phyloP scores from a whole-genome alignment of 2,888 invertebrate species.

The Chloroclystis v-ata region DNA sequence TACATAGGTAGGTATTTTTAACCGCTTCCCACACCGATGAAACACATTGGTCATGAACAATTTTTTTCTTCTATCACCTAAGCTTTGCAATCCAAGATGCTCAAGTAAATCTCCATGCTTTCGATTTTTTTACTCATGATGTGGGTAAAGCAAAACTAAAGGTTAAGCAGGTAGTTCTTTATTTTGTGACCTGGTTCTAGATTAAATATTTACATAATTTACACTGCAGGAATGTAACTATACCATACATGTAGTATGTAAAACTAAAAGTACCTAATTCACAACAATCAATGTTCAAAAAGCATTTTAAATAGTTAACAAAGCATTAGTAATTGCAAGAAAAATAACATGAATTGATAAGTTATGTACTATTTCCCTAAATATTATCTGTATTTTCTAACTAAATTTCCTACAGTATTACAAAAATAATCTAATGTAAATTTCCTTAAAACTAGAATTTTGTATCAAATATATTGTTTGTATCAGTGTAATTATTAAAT shows the following conservation, averaged over 20 bases:
- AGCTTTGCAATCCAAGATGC: no score
- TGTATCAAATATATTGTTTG: slow-evolving; percentile 25
- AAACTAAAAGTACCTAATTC: slow-evolving; percentile 17
- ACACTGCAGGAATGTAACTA: slow-evolving; percentile 64
- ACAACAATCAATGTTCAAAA: neutral
- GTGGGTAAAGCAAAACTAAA: neutral
- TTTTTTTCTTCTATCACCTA: no score
- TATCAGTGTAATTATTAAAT: neutral
- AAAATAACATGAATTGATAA: neutral
- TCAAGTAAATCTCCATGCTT: no score
- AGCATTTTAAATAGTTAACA: neutral
- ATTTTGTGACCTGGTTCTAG: slow-evolving; percentile 67
- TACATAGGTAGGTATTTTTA: no score
- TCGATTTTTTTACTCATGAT: no score
- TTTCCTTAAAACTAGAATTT: slow-evolving; percentile 36
- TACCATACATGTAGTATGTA: slow-evolving; percentile 27
- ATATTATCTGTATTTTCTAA: slow-evolving; percentile 9
- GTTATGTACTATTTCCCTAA: neutral
- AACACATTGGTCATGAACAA: no score
- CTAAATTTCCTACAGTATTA: slow-evolving; percentile 20
- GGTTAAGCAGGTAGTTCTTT: slow-evolving; percentile 36
- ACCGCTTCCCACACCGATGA: no score
- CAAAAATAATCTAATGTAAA: slow-evolving; percentile 37
- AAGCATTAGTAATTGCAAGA: neutral
- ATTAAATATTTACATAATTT: slow-evolving; percentile 67